Evolutionary conservation across 1,140 invertebrate species (phyloP).

Genomic region (Hyposmocoma kahamanoa): DNA sequence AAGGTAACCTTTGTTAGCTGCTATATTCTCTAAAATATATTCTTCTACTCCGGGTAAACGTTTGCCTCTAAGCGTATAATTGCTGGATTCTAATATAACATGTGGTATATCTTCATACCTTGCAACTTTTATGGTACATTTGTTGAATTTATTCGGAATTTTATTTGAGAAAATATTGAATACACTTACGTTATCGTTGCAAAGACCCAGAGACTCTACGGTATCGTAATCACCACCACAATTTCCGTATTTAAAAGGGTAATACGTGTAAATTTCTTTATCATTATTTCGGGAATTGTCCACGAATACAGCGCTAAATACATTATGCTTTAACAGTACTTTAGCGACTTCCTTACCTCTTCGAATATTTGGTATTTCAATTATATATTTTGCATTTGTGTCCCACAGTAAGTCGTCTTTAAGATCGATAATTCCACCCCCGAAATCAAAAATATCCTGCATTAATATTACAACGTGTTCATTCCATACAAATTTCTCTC

Average conservation of each 20-base stretch:
- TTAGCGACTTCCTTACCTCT: conserved; percentile 15
- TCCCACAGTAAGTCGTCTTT: too few relatives aligned
- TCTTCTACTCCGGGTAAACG: conserved; percentile 29
- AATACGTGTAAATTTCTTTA: conserved; percentile 23
- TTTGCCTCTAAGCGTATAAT: conserved; percentile 18
- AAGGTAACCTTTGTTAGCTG: conserved; percentile 15
- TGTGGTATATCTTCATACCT: conserved; percentile 26
- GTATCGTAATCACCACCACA: conserved; percentile 23
- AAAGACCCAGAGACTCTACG: conserved; percentile 18
- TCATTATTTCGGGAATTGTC: conserved; percentile 8
- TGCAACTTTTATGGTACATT: conserved; percentile 28
- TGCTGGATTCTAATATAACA: conserved; percentile 20
- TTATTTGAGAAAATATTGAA: conserved; percentile 24
- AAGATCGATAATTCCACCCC: too few relatives aligned
- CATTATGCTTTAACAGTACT: conserved; percentile 16
- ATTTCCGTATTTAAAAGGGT: conserved; percentile 21
- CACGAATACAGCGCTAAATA: conserved; percentile 24
- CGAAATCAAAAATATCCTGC: too few relatives aligned
- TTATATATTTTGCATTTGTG: too few relatives aligned
- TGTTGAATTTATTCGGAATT: conserved; percentile 8
- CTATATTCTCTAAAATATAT: conserved; percentile 26
- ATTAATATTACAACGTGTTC: too few relatives aligned
- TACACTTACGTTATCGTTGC: conserved; percentile 7
- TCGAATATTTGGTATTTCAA: too few relatives aligned
- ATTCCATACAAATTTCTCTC: too few relatives aligned